Evolutionary conservation across 2,888 invertebrate species (phyloP).

Genomic region (Resseliella maxima): DNA sequence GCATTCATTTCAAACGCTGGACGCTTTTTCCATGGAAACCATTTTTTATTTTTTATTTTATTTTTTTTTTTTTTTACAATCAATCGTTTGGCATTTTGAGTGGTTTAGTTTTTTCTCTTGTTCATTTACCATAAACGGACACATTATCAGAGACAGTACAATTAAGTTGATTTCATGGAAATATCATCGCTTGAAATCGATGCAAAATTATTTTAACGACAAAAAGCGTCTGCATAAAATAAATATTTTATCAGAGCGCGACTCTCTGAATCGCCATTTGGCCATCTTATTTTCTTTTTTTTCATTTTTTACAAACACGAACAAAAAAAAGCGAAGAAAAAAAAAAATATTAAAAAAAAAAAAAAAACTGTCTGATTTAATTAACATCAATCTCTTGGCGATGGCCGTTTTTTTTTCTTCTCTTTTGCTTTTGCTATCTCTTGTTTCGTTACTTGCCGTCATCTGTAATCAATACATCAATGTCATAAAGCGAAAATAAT

Average conservation of each 20-base stretch:
- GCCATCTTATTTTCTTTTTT: not conserved
- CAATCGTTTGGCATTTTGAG: constrained; percentile 6
- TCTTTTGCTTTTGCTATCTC: not conserved
- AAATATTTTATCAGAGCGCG: not conserved
- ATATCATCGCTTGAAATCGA: not conserved
- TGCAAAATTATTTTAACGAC: not conserved
- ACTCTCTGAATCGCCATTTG: not conserved
- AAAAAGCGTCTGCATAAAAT: constrained; percentile 50
- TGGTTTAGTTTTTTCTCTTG: not conserved
- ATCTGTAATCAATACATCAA: constrained; percentile 51
- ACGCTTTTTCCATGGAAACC: not conserved
- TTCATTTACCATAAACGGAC: not conserved
- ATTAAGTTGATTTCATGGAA: not conserved
- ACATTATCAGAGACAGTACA: not conserved
- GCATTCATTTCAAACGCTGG: constrained; percentile 14
- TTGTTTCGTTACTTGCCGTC: not conserved
- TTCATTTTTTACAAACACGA: constrained; percentile 38
- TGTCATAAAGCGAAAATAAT: constrained; percentile 53
- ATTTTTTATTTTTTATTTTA: not conserved
- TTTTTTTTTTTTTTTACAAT: not conserved
- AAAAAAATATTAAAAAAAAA: too few relatives aligned
- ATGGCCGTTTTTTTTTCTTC: not conserved
- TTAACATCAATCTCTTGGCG: not conserved
- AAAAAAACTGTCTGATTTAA: constrained; percentile 53
- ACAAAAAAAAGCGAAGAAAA: too few relatives aligned